Evolutionary conservation across 2,797 vertebrate genomes (phyloP).

Genomic region (Austrolebias charrua): DNA sequence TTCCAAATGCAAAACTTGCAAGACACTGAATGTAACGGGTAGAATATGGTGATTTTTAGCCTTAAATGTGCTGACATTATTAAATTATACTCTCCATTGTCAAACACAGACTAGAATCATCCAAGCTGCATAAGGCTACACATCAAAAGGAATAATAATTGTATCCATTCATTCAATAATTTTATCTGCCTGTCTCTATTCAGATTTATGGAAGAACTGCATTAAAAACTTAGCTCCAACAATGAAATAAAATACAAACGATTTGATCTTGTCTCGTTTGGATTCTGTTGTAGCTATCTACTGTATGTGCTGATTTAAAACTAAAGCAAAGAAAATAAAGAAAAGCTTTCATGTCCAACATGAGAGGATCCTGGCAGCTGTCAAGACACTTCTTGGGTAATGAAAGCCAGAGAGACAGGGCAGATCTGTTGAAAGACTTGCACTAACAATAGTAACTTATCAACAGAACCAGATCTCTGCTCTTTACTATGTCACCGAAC

Average conservation of each 20-base stretch:
- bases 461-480: conserved; percentile 24
- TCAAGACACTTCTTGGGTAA: conserved; percentile 58
- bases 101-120: conserved; percentile 12
- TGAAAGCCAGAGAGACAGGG: conserved; percentile 46
- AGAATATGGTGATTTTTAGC: not conserved
- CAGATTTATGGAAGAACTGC: conserved; percentile 7
- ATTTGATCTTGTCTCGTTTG: conserved; percentile 53
- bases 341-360: conserved; percentile 51
- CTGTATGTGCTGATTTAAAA: conserved; percentile 35
- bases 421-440: conserved; percentile 60
- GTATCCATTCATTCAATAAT: conserved; percentile 9
- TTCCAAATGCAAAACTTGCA: conserved; percentile 3
- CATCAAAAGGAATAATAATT: not conserved
- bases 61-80: conserved; percentile 7
- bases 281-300: conserved; percentile 35
- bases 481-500: conserved; percentile 24
- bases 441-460: conserved; percentile 60
- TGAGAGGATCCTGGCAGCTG: conserved; percentile 63
- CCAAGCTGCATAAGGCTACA: conserved; percentile 2
- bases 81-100: conserved; percentile 16
- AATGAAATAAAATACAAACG: conserved; percentile 50
- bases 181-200: conserved; percentile 10
- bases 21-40: not conserved
- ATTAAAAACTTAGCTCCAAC: conserved; percentile 17
- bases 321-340: conserved; percentile 15